These are phyloP conservation scores for Margarornis squamiger DNA, from an alignment of 2,797 vertebrate genomes.

Conservation along the genomic window DNA sequence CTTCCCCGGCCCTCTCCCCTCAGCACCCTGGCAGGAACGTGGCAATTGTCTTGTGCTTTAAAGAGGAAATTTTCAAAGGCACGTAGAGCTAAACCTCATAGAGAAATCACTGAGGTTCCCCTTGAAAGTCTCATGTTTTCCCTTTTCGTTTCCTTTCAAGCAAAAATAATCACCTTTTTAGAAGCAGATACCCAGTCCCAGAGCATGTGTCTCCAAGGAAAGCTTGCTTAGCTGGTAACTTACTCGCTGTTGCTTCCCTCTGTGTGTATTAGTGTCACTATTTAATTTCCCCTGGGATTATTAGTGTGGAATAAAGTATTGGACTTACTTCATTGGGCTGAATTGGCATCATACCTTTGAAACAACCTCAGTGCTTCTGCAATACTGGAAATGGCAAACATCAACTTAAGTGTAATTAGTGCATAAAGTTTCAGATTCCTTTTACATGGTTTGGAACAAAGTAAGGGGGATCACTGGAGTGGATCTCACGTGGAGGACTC, in stretches of 20 bases:
- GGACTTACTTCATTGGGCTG: neutral
- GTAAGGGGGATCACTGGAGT: neutral
- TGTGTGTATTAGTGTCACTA: neutral
- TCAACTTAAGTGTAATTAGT: neutral
- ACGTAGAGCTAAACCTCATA: neutral
- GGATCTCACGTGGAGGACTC: neutral
- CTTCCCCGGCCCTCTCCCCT: neutral
- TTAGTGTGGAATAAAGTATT: neutral
- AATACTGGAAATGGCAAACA: neutral
- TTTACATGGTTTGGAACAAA: neutral
- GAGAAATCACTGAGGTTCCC: neutral
- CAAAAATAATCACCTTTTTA: neutral
- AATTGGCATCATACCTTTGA: rapidly evolving
- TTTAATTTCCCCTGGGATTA: neutral
- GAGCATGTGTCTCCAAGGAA: neutral
- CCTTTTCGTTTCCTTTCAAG: neutral
- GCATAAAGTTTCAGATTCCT: neutral
- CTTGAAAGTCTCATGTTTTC: neutral
- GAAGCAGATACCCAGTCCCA: neutral
- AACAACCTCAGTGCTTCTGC: neutral
- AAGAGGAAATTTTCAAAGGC: neutral
- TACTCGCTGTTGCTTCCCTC: neutral
- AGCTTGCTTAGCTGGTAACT: neutral
- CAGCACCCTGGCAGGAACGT: neutral
- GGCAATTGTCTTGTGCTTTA: neutral